Evolutionary conservation across 2,888 invertebrate genomes (phyloP).

Genomic region (Ernsta delagoae): DNA sequence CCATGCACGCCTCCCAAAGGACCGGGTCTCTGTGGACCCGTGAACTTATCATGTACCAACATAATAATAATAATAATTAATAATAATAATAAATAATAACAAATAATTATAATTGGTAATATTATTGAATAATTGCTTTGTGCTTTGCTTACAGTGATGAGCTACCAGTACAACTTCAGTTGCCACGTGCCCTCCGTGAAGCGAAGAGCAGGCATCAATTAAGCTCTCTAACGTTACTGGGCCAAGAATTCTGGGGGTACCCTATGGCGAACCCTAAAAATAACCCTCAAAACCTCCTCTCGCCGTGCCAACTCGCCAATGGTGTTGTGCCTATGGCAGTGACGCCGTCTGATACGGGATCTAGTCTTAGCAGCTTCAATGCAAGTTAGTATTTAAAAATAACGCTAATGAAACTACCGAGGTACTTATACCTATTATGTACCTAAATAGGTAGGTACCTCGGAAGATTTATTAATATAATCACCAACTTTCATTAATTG

Average conservation of each 20-base stretch:
- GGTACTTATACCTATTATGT: no score
- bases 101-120: background rate
- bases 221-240: constrained; percentile 94
- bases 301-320: constrained; percentile 69
- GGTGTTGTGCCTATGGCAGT: constrained; percentile 76
- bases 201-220: constrained; percentile 96
- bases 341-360: constrained; percentile 88
- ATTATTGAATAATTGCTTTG: background rate
- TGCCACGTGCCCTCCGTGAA: constrained; percentile 94
- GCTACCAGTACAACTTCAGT: constrained; percentile 94
- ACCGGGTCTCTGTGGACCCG: no score
- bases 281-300: constrained; percentile 67
- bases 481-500: no score
- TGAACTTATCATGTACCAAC: no score
- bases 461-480: no score
- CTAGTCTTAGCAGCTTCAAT: constrained; percentile 91
- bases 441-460: no score
- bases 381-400: constrained; percentile 68
- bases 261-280: constrained; percentile 91
- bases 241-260: constrained; percentile 94
- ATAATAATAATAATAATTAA: no score
- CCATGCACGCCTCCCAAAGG: no score
- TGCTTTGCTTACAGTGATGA: constrained; percentile 89
- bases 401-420: background rate
- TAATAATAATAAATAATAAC: no score